Conservation (phyloP, 2,888 invertebrate species). For the Pogonocherus hispidulus region DNA sequence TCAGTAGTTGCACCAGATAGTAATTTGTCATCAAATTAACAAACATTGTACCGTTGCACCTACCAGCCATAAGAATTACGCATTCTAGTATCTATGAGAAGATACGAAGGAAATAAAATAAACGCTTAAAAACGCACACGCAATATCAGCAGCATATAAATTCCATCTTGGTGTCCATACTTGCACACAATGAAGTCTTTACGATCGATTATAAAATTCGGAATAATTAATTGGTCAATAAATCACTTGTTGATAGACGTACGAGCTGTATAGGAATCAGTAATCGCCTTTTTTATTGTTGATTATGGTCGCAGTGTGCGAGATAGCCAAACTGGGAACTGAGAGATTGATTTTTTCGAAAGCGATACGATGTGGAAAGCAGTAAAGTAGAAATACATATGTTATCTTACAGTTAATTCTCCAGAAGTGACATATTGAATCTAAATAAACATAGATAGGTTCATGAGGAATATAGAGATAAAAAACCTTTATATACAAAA, state of each 20-base stretch:
- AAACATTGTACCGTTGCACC: too few relatives aligned
- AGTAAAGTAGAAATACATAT: background rate
- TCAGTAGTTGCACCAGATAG: too few relatives aligned
- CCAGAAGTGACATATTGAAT: background rate
- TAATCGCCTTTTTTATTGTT: background rate
- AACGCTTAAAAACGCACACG: background rate
- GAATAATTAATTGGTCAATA: conserved; percentile 5
- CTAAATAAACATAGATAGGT: background rate
- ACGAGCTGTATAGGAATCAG: too few relatives aligned
- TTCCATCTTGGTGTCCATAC: background rate
- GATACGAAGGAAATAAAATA: background rate
- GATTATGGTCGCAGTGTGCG: background rate
- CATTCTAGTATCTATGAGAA: too few relatives aligned
- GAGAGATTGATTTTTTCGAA: background rate
- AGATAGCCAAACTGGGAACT: conserved; percentile 2
- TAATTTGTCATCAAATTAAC: too few relatives aligned
- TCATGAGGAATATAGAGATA: too few relatives aligned
- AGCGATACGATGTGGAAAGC: background rate
- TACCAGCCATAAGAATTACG: too few relatives aligned
- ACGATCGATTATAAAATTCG: conserved; percentile 11
- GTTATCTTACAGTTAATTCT: background rate
- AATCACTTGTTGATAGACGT: conserved; percentile 5
- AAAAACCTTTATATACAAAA: too few relatives aligned
- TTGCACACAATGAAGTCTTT: background rate
- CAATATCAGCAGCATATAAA: background rate